Base-by-base conservation (phyloP, 2,888 invertebrate species). In the Apamea anceps region DNA sequence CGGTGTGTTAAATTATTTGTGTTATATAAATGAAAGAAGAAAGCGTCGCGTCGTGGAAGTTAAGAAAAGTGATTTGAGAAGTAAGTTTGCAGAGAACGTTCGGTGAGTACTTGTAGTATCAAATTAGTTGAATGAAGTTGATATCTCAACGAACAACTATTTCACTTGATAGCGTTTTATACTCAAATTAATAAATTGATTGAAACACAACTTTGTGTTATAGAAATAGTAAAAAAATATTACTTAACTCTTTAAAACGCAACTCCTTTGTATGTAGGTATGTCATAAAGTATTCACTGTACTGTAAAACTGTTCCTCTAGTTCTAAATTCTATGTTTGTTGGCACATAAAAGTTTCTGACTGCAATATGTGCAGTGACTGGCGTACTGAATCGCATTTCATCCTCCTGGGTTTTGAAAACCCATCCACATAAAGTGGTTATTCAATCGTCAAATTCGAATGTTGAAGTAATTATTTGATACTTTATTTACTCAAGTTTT, bases 81-180 rank as follows among this genome's bases (percentile, higher is more conserved):
- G 75, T 86, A 85, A 85, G 84, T 86, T 84, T 83, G 80, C 84
- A 62, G 80, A 79, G 76, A 84, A 82, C 83, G 73, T 63, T 83
- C n/a, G 91, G 91, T 91, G 79, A 91, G 91, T 91, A 83, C 54
- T 77, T 72, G 28, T 84, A 85, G 77, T 84, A 82, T 82, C 37
- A 73, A 78, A 78, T 85, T 84, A 78, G 60, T 37, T 37, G 7
- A 70, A 60, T 32, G 7, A 62, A 82, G 54, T 77, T 63, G 25
- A 21, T 42, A 62, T 42, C 21, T 37, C 6, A 2, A 37, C 42
- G 4, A 8, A 82, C 37, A 67, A 5, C 25, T 21, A 60, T 54
- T 81, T 45, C 28, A 48, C 6, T 12, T 25, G 1, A 15, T 7
- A n/a, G 28, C 5, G 32, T 28, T 57, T 18, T 18, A 57, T 18